These are phyloP conservation scores for Xiphias gladius DNA, from an alignment of 2,113 vertebrate genomes.

Conservation along the genomic window DNA sequence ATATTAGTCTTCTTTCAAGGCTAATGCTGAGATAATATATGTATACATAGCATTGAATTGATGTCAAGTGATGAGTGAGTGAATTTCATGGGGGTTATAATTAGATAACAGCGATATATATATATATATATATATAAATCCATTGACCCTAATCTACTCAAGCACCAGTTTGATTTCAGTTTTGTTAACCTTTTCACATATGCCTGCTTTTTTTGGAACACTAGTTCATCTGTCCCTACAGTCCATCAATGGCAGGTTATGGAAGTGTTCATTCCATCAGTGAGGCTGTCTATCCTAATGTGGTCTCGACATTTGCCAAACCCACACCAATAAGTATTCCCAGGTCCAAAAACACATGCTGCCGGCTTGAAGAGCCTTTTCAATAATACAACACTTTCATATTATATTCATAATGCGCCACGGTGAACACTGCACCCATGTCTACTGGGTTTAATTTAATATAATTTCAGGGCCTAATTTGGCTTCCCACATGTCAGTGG, in stretches of 20 bases:
- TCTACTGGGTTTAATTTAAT: conserved; percentile 79
- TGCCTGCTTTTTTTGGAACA: neutral
- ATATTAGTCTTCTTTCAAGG: too few relatives aligned
- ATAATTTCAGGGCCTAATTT: conserved; percentile 75
- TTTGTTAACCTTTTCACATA: neutral
- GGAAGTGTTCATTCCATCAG: neutral
- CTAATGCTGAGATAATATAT: too few relatives aligned
- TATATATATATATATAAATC: too few relatives aligned
- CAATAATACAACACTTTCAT: conserved; percentile 80
- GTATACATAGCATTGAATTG: too few relatives aligned
- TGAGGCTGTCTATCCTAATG: conserved; percentile 14
- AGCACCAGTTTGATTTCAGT: neutral
- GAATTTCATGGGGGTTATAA: neutral
- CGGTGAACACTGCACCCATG: conserved; percentile 69
- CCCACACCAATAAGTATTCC: conserved; percentile 46
- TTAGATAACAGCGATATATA: neutral
- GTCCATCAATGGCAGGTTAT: neutral
- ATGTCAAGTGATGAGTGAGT: too few relatives aligned
- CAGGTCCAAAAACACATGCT: conserved; percentile 51
- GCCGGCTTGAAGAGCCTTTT: conserved; percentile 60
- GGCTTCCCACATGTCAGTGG: conserved; percentile 68
- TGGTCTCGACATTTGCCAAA: conserved; percentile 14
- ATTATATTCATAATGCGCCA: conserved; percentile 80
- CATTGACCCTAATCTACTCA: neutral
- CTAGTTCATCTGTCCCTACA: neutral